A percentile compares a stretch with the other conserved stretches of the same genome.
These are phyloP conservation scores for Crotalus helleri DNA, from an alignment of 2,113 vertebrate species.

Conservation along the genomic window DNA sequence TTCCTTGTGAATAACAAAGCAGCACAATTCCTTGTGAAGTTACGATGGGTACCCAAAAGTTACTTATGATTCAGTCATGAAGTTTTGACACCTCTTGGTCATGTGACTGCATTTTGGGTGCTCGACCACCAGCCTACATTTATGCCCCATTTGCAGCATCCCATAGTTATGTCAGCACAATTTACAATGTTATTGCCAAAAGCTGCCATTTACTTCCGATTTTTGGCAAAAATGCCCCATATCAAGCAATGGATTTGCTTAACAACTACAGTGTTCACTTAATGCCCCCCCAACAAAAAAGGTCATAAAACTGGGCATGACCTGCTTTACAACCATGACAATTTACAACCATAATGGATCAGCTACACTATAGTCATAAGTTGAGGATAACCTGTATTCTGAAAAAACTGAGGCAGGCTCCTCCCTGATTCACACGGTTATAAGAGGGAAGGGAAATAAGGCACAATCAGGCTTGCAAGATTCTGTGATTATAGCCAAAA, in stretches of 20 bases:
- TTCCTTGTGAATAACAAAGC: not conserved
- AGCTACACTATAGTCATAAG: not conserved
- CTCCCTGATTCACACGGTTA: not conserved
- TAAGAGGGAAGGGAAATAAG: not conserved
- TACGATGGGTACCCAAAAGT: not conserved
- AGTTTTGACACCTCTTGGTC: not conserved
- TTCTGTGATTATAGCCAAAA: not conserved
- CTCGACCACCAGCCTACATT: not conserved
- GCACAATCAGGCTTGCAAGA: not conserved
- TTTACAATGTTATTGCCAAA: not conserved
- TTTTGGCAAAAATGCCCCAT: not conserved
- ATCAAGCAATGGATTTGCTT: not conserved
- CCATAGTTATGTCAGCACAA: not conserved
- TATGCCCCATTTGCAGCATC: not conserved
- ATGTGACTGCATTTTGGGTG: not conserved
- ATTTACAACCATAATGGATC: not conserved
- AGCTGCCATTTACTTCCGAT: not conserved
- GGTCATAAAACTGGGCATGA: not conserved
- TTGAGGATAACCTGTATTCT: not conserved
- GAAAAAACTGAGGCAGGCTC: not conserved
- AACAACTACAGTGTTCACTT: not conserved
- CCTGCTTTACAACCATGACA: not conserved
- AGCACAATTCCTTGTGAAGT: not conserved
- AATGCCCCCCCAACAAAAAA: not conserved
- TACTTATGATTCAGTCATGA: not conserved